Conservation (phyloP, 2,113 vertebrate genomes). For the Desmodus rotundus region DNA sequence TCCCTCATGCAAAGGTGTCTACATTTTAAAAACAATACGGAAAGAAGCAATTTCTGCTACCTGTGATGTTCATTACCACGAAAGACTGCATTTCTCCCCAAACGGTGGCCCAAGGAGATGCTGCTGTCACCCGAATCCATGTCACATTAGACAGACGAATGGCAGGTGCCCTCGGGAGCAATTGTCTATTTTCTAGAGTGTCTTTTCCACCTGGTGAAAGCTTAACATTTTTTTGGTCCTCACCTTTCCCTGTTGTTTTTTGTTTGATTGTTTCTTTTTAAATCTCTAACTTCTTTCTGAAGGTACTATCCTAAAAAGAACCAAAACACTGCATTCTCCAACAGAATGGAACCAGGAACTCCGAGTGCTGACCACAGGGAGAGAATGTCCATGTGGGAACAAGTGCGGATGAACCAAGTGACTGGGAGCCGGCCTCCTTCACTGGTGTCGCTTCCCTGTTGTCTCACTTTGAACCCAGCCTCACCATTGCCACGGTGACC, state of each 20-base stretch:
- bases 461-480: not conserved
- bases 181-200: not conserved
- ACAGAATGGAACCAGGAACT: not conserved
- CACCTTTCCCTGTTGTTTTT: not conserved
- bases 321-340: not conserved
- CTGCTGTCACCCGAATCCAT: accelerated
- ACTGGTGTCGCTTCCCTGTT: too few species aligned
- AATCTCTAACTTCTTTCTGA: not conserved
- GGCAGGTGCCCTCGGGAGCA: too few species aligned
- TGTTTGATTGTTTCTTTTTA: not conserved
- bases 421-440: not conserved
- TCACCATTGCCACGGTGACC: accelerated
- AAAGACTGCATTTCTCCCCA: not conserved
- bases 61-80: not conserved
- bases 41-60: not conserved
- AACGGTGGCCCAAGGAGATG: not conserved
- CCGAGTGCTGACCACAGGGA: not conserved
- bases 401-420: too few species aligned
- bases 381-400: not conserved
- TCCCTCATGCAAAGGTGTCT: not conserved
- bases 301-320: not conserved
- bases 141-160: not conserved
- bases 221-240: not conserved
- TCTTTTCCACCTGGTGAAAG: not conserved
- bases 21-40: not conserved